A percentile compares a stretch with the other conserved stretches of the same genome.
These are phyloP conservation scores for Rhamnusium bicolor DNA, from an alignment of 2,888 invertebrate species.

Conservation along the genomic window DNA sequence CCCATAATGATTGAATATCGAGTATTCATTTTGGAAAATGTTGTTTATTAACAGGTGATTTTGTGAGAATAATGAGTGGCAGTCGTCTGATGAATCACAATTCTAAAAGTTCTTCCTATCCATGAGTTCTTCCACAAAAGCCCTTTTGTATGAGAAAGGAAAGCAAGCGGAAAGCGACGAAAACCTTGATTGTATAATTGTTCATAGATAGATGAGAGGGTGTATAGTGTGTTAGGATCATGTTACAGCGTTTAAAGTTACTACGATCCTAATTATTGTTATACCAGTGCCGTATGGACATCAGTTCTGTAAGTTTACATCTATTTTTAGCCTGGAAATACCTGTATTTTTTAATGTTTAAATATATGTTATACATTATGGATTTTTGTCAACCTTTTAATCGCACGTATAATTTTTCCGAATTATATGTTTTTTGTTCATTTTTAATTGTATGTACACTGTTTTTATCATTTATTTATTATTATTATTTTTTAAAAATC, in stretches of 20 bases:
- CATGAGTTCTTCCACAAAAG: too few relatives aligned
- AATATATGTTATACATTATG: background rate
- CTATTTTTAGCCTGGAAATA: background rate
- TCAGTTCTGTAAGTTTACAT: background rate
- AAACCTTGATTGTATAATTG: background rate
- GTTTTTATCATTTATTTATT: slow-evolving; percentile 18
- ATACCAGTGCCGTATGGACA: background rate
- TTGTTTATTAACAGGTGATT: too few relatives aligned
- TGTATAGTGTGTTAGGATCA: background rate
- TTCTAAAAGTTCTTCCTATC: too few relatives aligned
- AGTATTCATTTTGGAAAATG: too few relatives aligned
- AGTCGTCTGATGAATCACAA: too few relatives aligned
- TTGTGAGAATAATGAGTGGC: too few relatives aligned
- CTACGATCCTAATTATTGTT: background rate
- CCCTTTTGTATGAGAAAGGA: too few relatives aligned
- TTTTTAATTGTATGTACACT: background rate
- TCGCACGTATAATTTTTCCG: slow-evolving; percentile 2
- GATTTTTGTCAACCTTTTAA: slow-evolving; percentile 12
- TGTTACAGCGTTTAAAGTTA: background rate
- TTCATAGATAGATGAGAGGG: background rate
- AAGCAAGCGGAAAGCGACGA: background rate
- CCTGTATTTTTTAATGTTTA: background rate
- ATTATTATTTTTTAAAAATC: background rate
- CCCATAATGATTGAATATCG: too few relatives aligned
- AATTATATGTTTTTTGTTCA: slow-evolving; percentile 3